Evolutionary conservation across 2,888 invertebrate species (phyloP).

Genomic region (Ennomos fuscantarius): DNA sequence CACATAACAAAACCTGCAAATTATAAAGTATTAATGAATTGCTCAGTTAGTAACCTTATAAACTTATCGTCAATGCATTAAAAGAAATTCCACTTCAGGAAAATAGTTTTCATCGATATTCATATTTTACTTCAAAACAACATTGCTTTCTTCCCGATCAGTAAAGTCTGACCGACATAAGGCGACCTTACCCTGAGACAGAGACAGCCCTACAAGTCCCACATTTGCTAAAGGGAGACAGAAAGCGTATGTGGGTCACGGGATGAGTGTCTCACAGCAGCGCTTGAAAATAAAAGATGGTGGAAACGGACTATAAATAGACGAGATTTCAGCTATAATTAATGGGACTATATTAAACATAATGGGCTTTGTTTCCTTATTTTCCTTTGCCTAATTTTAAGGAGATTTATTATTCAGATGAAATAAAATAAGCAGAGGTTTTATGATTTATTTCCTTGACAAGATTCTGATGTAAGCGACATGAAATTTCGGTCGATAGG

Average conservation of each 20-base stretch:
- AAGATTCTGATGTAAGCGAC: background rate
- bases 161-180: constrained; percentile 80
- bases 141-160: constrained; percentile 71
- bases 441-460: constrained; percentile 10
- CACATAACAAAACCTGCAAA: no score
- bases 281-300: constrained; percentile 61
- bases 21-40: no score
- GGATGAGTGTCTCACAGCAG: constrained; percentile 73
- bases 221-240: constrained; percentile 47
- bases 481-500: background rate
- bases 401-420: constrained; percentile 10
- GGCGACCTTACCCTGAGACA: constrained; percentile 70
- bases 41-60: no score
- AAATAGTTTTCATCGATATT: constrained; percentile 31
- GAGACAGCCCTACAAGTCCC: constrained; percentile 50
- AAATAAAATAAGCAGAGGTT: constrained; percentile 5
- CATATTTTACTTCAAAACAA: constrained; percentile 33
- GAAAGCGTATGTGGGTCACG: constrained; percentile 77
- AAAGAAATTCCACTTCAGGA: no score
- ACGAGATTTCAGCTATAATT: constrained; percentile 57
- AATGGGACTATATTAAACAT: constrained; percentile 38
- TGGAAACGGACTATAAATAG: constrained; percentile 70
- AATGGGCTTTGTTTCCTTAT: constrained; percentile 14
- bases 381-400: constrained; percentile 20
- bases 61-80: no score